Evolutionary conservation across 2,888 invertebrate species (phyloP).

Genomic region (Octonoba sinensis): DNA sequence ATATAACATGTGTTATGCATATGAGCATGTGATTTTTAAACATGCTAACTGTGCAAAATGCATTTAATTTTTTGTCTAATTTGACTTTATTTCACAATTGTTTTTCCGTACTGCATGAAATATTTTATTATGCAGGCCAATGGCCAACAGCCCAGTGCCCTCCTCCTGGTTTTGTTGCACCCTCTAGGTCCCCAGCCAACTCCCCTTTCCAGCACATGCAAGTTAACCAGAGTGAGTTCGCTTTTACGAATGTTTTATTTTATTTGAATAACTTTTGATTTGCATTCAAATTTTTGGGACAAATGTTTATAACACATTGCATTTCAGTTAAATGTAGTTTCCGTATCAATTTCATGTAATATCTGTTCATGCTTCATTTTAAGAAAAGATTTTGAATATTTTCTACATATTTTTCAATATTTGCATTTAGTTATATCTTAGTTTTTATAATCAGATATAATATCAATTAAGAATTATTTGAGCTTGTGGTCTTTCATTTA

Average conservation of each 20-base stretch:
- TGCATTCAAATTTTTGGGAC: neutral
- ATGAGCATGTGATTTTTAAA: neutral
- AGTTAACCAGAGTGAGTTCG: constrained; percentile 64
- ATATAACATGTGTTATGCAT: constrained; percentile 2
- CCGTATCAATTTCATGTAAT: no score
- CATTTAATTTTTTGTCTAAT: neutral
- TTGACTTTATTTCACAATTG: no score
- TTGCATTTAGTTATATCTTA: no score
- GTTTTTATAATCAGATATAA: no score
- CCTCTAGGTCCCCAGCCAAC: constrained; percentile 62
- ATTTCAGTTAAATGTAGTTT: no score
- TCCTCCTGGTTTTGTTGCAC: constrained; percentile 64
- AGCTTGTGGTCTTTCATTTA: no score
- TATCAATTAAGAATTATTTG: no score
- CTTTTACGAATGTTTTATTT: constrained; percentile 16
- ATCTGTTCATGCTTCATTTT: no score
- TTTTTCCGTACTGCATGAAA: constrained; percentile 2
- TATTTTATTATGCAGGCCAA: constrained; percentile 61
- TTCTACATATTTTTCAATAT: no score
- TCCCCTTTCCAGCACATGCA: constrained; percentile 63
- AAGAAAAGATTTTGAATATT: no score
- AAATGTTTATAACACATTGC: neutral
- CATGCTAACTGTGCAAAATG: neutral
- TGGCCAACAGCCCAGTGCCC: constrained; percentile 63
- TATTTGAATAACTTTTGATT: neutral